A percentile compares a stretch with the other conserved stretches of the same genome.
Evolutionary conservation across 2,888 invertebrate genomes (phyloP).

Genomic region (Caenorhabditis sp.): DNA sequence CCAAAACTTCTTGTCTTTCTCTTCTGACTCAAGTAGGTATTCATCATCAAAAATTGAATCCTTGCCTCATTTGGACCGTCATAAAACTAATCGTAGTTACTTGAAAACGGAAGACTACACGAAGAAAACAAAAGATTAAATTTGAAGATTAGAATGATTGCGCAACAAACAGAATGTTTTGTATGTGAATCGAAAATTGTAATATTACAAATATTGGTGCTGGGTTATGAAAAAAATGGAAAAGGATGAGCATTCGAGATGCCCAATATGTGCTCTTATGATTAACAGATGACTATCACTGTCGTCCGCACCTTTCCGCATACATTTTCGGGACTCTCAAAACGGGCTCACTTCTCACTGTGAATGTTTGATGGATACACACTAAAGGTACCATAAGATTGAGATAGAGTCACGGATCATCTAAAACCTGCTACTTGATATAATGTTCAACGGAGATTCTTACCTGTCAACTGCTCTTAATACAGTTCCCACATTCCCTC

Average conservation of each 20-base stretch:
- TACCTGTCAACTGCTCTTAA: too few relatives aligned
- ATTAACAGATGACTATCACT: constrained; percentile 67
- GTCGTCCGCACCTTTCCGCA: constrained; percentile 60
- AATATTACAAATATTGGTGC: not conserved
- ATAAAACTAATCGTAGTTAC: constrained; percentile 54
- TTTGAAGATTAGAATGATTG: constrained; percentile 27
- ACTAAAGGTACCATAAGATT: not conserved
- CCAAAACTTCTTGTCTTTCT: constrained; percentile 18
- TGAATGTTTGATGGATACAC: constrained; percentile 28
- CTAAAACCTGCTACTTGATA: too few relatives aligned
- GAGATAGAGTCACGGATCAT: not conserved
- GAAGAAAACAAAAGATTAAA: constrained; percentile 39
- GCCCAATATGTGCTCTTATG: constrained; percentile 61
- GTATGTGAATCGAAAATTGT: not conserved
- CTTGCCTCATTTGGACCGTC: constrained; percentile 42
- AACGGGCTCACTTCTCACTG: not conserved
- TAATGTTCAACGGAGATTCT: too few relatives aligned
- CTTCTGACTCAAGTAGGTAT: constrained; percentile 19
- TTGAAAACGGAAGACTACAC: constrained; percentile 9
- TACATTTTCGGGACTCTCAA: constrained; percentile 39
- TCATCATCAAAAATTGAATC: constrained; percentile 57
- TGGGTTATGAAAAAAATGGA: constrained; percentile 3
- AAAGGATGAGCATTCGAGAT: constrained; percentile 39
- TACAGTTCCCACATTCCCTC: too few relatives aligned
- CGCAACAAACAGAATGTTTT: constrained; percentile 13